phyloP scores from a whole-genome alignment of 2,113 vertebrate species.

The Saccopteryx bilineata region DNA sequence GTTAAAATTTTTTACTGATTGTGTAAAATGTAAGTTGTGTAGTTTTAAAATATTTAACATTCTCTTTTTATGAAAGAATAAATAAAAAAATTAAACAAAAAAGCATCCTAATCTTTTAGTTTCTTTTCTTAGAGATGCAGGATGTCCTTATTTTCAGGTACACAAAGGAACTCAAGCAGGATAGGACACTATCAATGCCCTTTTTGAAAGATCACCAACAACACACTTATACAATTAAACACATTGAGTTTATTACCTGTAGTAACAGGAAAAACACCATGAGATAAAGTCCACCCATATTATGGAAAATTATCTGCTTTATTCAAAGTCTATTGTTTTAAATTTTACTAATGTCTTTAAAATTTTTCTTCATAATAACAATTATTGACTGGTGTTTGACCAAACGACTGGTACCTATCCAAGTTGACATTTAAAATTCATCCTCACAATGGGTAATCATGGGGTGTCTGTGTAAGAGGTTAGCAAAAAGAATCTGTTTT shows the following conservation, averaged over 20 bases:
- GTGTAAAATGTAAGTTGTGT: not conserved
- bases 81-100: not conserved
- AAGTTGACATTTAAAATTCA: not conserved
- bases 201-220: not conserved
- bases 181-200: not conserved
- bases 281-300: not conserved
- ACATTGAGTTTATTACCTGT: not conserved
- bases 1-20: not conserved
- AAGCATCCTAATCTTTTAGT: not conserved
- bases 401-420: not conserved
- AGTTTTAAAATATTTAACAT: constrained; percentile 17
- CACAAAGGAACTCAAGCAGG: not conserved
- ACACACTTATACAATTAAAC: not conserved
- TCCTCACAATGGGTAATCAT: not conserved
- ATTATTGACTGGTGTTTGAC: not conserved
- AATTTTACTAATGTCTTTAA: not conserved
- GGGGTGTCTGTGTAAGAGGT: not conserved
- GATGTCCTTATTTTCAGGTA: not conserved
- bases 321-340: not conserved
- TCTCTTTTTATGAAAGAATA: not conserved
- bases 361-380: not conserved
- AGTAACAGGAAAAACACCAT: not conserved
- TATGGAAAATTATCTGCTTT: not conserved
- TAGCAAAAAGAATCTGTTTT: not conserved
- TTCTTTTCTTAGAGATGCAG: not conserved